A percentile compares a stretch with the other conserved stretches of the same genome.
These are phyloP conservation scores for Theretra japonica DNA, from an alignment of 2,888 invertebrate species.

Conservation along the genomic window DNA sequence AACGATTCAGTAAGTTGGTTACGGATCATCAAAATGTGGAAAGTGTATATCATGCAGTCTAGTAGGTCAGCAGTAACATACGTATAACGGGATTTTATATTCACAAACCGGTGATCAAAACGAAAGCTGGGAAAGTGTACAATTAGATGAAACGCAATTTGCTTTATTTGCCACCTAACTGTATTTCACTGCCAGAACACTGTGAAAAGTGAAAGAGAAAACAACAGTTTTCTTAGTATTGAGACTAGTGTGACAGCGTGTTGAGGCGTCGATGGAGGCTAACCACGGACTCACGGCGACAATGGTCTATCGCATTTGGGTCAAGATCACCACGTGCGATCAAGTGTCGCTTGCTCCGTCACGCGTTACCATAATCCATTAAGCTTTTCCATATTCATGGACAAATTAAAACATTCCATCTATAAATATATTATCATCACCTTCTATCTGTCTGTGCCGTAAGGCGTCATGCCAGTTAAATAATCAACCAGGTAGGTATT, in stretches of 20 bases:
- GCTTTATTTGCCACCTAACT: constrained; percentile 29
- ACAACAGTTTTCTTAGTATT: constrained; percentile 48
- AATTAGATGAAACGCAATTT: constrained; percentile 64
- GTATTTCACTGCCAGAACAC: constrained; percentile 26
- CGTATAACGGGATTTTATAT: constrained; percentile 70
- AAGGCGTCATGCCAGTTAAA: not conserved
- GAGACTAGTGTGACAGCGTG: not conserved
- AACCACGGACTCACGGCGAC: constrained; percentile 59
- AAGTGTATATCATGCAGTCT: constrained; percentile 65
- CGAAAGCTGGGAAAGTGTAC: constrained; percentile 80
- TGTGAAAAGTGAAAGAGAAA: constrained; percentile 45
- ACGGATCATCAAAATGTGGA: constrained; percentile 54
- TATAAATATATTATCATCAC: not conserved
- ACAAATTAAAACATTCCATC: not conserved
- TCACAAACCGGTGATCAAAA: constrained; percentile 67
- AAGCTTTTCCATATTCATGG: not conserved
- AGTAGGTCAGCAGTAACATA: constrained; percentile 64
- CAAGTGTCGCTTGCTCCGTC: constrained; percentile 57
- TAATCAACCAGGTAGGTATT: not conserved
- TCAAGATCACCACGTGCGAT: constrained; percentile 74
- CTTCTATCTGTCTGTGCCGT: not conserved
- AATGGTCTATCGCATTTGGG: constrained; percentile 75
- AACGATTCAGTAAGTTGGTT: not conserved
- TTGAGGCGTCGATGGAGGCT: constrained; percentile 61
- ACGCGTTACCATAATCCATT: constrained; percentile 52